Conservation (phyloP, 2,797 vertebrate genomes). For the Basileuterus tristriatus region DNA sequence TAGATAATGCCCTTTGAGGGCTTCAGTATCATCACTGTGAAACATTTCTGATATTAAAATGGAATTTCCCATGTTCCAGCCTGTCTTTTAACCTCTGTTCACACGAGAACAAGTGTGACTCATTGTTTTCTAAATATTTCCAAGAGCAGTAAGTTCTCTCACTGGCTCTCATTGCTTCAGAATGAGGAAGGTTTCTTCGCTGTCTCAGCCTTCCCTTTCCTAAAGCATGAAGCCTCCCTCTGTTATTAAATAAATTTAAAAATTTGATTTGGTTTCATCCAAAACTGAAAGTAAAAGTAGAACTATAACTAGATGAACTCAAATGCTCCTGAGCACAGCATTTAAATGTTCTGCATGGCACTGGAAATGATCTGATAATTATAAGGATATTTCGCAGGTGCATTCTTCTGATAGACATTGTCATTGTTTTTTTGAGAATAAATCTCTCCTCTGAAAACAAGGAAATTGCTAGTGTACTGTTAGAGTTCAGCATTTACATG, state of each 20-base stretch:
- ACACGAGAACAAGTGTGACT: too few species aligned
- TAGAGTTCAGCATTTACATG: not conserved
- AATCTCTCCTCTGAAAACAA: not conserved
- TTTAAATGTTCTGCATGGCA: not conserved
- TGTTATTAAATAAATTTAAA: not conserved
- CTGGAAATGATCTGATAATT: not conserved
- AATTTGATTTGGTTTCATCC: not conserved
- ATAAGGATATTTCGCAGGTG: not conserved
- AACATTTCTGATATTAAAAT: not conserved
- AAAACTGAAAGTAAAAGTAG: not conserved
- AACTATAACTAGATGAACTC: not conserved
- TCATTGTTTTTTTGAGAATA: not conserved
- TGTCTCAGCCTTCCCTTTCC: not conserved
- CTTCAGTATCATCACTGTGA: not conserved
- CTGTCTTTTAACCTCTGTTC: not conserved
- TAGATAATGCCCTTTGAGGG: fast-evolving
- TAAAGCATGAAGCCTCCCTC: not conserved
- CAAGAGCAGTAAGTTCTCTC: not conserved
- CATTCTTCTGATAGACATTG: not conserved
- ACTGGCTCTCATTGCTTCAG: not conserved
- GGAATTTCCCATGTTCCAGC: not conserved
- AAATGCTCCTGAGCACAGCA: not conserved
- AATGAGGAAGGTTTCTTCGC: not conserved
- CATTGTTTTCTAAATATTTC: not conserved
- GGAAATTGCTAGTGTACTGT: not conserved